These are phyloP conservation scores for Percopsis transmontana DNA, from an alignment of 2,113 vertebrate genomes.

Conservation along the genomic window DNA sequence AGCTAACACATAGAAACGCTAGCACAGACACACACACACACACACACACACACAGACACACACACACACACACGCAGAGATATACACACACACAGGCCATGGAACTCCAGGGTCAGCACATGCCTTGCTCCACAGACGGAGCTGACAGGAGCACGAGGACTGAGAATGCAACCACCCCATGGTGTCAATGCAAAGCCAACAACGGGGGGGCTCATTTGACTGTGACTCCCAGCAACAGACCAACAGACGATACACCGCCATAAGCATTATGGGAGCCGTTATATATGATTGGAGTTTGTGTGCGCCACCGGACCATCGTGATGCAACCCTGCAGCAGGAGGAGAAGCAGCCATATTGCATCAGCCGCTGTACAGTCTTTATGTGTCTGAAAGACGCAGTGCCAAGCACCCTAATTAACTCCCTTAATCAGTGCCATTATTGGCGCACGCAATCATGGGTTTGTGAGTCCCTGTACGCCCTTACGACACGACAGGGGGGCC, in stretches of 20 bases:
- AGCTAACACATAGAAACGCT: conserved; percentile 34
- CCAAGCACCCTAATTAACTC: conserved; percentile 61
- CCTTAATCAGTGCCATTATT: conserved; percentile 60
- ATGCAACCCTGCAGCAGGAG: conserved; percentile 38
- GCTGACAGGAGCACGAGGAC: conserved; percentile 44
- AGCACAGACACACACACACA: conserved; percentile 4
- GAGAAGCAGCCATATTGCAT: conserved; percentile 38
- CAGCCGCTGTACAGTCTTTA: conserved; percentile 36
- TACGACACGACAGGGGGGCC: conserved; percentile 60
- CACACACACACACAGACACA: conserved; percentile 13
- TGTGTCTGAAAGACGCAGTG: conserved; percentile 37
- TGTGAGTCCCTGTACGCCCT: conserved; percentile 42
- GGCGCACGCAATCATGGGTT: conserved; percentile 51
- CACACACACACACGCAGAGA: conserved; percentile 9
- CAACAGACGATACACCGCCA: conserved; percentile 32
- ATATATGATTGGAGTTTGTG: conserved; percentile 13
- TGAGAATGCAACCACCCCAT: conserved; percentile 24
- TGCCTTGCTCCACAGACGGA: conserved; percentile 54
- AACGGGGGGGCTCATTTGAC: conserved; percentile 26
- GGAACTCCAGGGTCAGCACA: conserved; percentile 51
- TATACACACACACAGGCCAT: conserved; percentile 8
- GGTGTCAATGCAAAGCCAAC: conserved; percentile 47
- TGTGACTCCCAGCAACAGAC: no score
- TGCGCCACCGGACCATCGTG: conserved; percentile 28
- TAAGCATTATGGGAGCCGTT: conserved; percentile 17